These are phyloP conservation scores for Castor canadensis DNA, from an alignment of 2,113 vertebrate species.

Conservation along the genomic window DNA sequence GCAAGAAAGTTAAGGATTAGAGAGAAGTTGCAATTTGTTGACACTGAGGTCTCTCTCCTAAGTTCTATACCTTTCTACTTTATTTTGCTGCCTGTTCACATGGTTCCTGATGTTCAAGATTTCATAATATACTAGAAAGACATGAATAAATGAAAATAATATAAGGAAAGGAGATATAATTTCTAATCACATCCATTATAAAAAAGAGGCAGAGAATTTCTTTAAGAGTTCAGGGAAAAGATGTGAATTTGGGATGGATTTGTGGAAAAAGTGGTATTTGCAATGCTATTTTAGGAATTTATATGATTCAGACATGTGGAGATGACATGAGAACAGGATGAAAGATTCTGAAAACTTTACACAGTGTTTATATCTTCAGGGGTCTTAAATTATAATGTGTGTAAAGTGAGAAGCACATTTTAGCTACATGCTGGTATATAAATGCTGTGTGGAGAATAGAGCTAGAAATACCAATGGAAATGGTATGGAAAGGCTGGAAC, in stretches of 20 bases:
- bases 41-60: neutral
- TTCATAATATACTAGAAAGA: neutral
- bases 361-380: neutral
- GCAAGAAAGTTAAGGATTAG: neutral
- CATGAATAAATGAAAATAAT: neutral
- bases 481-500: neutral
- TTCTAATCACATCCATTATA: neutral
- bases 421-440: neutral
- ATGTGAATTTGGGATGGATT: neutral
- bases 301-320: neutral
- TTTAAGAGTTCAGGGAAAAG: neutral
- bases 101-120: neutral
- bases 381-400: neutral
- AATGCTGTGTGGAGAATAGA: neutral
- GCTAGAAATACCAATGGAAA: neutral
- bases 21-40: neutral
- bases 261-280: neutral
- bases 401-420: neutral
- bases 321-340: neutral
- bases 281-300: neutral
- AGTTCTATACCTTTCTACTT: neutral
- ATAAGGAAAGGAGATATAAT: neutral
- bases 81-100: neutral
- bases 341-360: neutral
- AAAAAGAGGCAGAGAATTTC: neutral